A percentile compares a stretch with the other conserved stretches of the same genome.
phyloP scores from a whole-genome alignment of 1,140 invertebrate species.

The Drosophila biarmipes region DNA sequence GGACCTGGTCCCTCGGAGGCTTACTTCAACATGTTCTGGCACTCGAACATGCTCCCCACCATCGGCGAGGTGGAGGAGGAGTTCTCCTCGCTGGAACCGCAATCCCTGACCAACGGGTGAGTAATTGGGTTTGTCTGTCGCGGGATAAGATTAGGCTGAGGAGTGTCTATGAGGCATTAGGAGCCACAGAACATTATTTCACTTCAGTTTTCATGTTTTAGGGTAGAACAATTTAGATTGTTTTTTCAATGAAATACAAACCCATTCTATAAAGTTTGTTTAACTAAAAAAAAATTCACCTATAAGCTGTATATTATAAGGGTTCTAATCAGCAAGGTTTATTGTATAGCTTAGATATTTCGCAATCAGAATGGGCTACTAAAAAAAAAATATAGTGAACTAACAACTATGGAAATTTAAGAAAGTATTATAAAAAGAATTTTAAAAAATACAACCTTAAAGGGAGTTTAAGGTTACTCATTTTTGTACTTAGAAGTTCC shows the following conservation, averaged over 20 bases:
- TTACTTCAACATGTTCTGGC: conserved; percentile 84
- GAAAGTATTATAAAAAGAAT: too few species aligned
- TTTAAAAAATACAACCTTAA: background rate
- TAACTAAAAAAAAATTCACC: background rate
- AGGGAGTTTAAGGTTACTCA: background rate
- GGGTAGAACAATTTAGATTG: background rate
- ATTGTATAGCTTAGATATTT: background rate
- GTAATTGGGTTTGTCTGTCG: conserved; percentile 8
- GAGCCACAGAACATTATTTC: background rate
- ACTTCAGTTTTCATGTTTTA: background rate
- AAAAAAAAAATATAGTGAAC: conserved; percentile 1
- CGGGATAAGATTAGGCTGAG: conserved; percentile 11
- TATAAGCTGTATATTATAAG: background rate
- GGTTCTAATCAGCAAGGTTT: conserved; percentile 7
- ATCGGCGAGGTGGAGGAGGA: conserved; percentile 89
- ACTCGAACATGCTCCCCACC: conserved; percentile 86
- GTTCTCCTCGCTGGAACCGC: conserved; percentile 78
- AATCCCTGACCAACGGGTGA: conserved; percentile 79
- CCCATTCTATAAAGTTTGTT: too few species aligned
- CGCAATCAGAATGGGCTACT: background rate
- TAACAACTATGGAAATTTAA: too few species aligned
- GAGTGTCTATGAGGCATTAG: background rate
- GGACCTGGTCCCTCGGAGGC: conserved; percentile 81
- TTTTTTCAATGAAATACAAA: background rate
- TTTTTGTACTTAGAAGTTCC: background rate